Base-by-base conservation (phyloP, 2,797 vertebrate species). In the Lindbergichthys nudifrons region DNA sequence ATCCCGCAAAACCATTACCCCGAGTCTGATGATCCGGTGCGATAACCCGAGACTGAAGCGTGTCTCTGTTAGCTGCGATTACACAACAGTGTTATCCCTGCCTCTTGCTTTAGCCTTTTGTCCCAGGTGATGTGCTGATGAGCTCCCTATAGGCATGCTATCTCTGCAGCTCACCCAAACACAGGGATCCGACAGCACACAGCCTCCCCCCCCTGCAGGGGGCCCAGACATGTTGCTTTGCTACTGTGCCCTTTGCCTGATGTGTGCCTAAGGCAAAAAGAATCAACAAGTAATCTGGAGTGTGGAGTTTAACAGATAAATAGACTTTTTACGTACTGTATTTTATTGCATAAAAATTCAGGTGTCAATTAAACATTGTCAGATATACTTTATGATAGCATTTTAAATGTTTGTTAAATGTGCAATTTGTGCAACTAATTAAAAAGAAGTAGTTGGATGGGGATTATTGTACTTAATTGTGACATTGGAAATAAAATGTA, bases 61-160 rank as follows among this genome's bases (percentile, higher is more conserved):
- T 5, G 46, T 81, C 80, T 81, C 87, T 78, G 74, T 71, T 65
- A 67, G 72, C 75, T 63, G 68, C 64, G 84, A 84, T 90, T 91
- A 72, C 87, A 85, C 80, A 73, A 73, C 80, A 62, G 52, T 61
- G 62, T 81, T 87, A 72, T 88, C 80, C 73, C 65, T 5, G 60
- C 63, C 70, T 77, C 65, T 72, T 41, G 45, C 65, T 39, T 61
- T 61, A 62, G 59, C 70, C 80, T 87, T 87, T 88, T 91, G 85
- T 89, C 46, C 81, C 65, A 77, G 77, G 51, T 77, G 87, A 89
- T 81, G 81, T 56, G 74, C 68, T 70, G 79, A 85, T 81, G 82
- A 86, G 80, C 71, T 73, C 67, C 78, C 77, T 43, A 66, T 46
- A 72, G 86, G 11, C 69, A 54, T 21, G 32, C 30, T 83, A 86